phyloP scores from a whole-genome alignment of 2,797 vertebrate genomes.

The Emys orbicularis region DNA sequence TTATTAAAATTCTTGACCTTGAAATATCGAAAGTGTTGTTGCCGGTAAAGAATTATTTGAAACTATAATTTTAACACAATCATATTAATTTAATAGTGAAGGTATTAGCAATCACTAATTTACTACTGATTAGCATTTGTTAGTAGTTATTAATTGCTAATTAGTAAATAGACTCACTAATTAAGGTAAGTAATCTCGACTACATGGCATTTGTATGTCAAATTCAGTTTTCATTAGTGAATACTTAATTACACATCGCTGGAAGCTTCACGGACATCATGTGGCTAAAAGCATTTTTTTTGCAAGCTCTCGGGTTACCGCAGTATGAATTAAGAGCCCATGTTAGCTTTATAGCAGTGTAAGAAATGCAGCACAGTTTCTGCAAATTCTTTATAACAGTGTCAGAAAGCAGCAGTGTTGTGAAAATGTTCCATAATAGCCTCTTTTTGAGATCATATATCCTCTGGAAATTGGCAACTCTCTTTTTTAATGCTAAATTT shows the following conservation, averaged over 20 bases:
- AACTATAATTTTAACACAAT: not conserved
- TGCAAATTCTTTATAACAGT: not conserved
- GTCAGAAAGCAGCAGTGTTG: not conserved
- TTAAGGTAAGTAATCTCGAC: not conserved
- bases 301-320: not conserved
- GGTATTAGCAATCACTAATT: not conserved
- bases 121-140: not conserved
- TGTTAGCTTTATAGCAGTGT: not conserved
- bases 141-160: not conserved
- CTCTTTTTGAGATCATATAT: not conserved
- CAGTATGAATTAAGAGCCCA: not conserved
- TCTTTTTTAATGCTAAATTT: not conserved
- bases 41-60: not conserved
- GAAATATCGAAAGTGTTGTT: not conserved
- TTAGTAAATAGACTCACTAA: not conserved
- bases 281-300: not conserved
- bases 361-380: not conserved
- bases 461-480: not conserved
- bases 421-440: not conserved
- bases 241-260: not conserved
- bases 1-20: not conserved
- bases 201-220: not conserved
- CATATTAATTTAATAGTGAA: not conserved
- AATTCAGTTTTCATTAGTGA: not conserved
- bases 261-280: not conserved